phyloP scores from a whole-genome alignment of 1,140 invertebrate species.

The Gyrodactylus salaris region DNA sequence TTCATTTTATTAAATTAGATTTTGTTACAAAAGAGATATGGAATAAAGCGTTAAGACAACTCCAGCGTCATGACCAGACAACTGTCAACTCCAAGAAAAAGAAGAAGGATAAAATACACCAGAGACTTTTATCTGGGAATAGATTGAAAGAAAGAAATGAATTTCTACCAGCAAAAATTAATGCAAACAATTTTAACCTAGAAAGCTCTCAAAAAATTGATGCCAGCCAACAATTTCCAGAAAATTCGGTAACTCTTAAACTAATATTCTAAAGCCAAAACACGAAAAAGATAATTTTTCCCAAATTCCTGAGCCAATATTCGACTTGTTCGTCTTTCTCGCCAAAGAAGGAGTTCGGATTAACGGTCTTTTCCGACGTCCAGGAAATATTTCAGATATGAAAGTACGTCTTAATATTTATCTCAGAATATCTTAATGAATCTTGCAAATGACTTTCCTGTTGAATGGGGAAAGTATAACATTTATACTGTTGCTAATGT shows the following conservation, averaged over 20 bases:
- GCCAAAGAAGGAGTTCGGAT: conserved; percentile 18
- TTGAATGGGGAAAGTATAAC: conserved; percentile 80
- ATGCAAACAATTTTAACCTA: no score
- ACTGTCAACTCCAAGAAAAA: background rate
- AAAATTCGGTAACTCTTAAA: background rate
- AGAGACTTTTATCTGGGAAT: background rate
- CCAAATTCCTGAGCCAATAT: conserved; percentile 6
- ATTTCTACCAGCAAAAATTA: no score
- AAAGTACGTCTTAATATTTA: conserved; percentile 29
- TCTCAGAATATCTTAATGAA: conserved; percentile 19
- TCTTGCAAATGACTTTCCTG: conserved; percentile 53
- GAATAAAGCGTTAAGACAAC: background rate
- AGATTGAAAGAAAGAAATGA: background rate
- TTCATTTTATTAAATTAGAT: no score
- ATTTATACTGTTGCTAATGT: conserved; percentile 92
- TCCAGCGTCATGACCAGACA: background rate
- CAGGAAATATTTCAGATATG: conserved; percentile 29
- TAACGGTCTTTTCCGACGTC: conserved; percentile 17
- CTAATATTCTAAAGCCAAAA: background rate
- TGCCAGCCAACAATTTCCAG: background rate
- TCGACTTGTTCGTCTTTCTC: conserved; percentile 18
- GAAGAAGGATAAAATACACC: background rate
- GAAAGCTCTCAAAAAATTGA: no score
- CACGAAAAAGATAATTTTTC: background rate
- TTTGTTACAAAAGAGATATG: background rate